These are phyloP conservation scores for Hydra vulgaris DNA, from an alignment of 30 jellyfish, hydroid and myxozoan species.

Conservation along the genomic window DNA sequence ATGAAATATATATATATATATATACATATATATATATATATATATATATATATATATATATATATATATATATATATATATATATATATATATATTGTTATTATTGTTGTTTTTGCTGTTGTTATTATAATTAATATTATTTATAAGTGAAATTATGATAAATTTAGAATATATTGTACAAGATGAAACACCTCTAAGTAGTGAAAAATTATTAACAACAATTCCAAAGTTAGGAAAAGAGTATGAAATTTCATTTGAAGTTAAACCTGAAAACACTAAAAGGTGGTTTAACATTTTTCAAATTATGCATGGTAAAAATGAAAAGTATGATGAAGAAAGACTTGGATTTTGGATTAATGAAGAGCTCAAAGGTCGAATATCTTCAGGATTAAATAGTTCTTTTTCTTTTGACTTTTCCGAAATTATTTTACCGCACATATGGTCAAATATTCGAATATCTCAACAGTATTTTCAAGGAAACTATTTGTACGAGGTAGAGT, in stretches of 20 bases:
- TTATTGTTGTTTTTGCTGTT: too few species aligned
- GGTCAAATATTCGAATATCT: slow-evolving; percentile 10
- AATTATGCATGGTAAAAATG: neutral
- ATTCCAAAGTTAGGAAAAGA: slow-evolving; percentile 3
- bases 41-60: too few species aligned
- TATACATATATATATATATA: too few species aligned
- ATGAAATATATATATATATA: too few species aligned
- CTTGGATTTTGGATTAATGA: neutral
- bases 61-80: too few species aligned
- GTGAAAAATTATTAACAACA: neutral
- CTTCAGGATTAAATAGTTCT: neutral
- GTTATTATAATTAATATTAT: too few species aligned
- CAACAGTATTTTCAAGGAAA: neutral
- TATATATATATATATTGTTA: too few species aligned
- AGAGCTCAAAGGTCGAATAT: neutral
- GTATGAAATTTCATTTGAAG: slow-evolving; percentile 4
- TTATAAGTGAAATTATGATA: too few species aligned
- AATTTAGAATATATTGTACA: neutral
- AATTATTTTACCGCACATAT: neutral
- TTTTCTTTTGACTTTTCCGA: neutral
- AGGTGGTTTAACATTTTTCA: neutral
- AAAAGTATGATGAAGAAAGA: neutral
- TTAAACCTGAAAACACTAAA: neutral
- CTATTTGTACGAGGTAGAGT: neutral
- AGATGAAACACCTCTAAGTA: neutral